These are phyloP conservation scores for Nemurella pictetii DNA, from an alignment of 2,888 invertebrate genomes.

Conservation along the genomic window DNA sequence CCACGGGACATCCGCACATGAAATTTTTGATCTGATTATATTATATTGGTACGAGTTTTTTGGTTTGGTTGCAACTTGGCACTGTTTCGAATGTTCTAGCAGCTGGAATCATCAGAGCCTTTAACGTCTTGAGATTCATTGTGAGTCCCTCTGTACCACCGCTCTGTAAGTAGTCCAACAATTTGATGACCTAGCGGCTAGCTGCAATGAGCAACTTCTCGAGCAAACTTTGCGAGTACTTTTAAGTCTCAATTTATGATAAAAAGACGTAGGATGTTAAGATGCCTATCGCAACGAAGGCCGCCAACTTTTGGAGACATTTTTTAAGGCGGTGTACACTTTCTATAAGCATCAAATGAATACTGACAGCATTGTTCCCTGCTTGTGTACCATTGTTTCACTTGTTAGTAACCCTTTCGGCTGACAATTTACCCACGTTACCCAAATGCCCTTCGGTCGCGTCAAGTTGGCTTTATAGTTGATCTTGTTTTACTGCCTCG, in stretches of 20 bases:
- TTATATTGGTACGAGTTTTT: neutral
- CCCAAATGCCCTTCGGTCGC: neutral
- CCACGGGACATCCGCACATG: neutral
- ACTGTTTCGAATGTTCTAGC: neutral
- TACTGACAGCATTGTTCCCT: neutral
- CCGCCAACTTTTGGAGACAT: neutral
- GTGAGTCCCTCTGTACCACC: neutral
- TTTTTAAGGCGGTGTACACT: neutral
- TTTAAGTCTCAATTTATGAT: neutral
- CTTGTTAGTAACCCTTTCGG: neutral
- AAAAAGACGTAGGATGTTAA: neutral
- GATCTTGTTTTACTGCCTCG: neutral
- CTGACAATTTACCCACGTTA: neutral
- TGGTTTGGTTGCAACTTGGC: neutral
- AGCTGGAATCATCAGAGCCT: neutral
- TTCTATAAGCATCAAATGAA: neutral
- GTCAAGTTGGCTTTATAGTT: neutral
- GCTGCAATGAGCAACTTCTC: neutral
- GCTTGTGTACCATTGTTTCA: neutral
- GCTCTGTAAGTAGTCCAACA: neutral
- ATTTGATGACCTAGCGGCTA: neutral
- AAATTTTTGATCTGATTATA: too few species aligned
- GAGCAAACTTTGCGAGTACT: neutral
- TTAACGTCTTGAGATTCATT: neutral
- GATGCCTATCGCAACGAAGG: neutral